Conservation (phyloP, 2,113 vertebrate species). For the Amphiprion ocellaris region DNA sequence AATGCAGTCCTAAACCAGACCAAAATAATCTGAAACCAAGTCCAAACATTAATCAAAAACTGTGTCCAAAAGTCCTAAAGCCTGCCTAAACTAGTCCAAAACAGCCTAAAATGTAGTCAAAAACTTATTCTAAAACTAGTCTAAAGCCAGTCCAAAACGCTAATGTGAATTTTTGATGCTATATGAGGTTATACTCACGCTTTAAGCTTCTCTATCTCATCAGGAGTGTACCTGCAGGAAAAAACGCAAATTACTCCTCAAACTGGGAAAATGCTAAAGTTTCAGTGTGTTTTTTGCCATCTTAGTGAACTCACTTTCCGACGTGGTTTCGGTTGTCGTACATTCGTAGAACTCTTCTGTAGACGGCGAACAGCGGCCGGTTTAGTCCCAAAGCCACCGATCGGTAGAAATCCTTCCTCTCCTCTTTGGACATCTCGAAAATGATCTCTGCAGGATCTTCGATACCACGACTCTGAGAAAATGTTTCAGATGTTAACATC, state of each 20-base stretch:
- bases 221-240: slow-evolving; percentile 90
- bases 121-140: too few relatives aligned
- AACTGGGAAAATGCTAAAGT: accelerated
- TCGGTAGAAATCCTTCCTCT: slow-evolving; percentile 99
- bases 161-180: too few relatives aligned
- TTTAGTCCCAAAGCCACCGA: slow-evolving; percentile 97
- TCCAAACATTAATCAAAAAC: too few relatives aligned
- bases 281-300: accelerated
- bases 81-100: too few relatives aligned
- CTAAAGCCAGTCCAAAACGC: too few relatives aligned
- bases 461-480: slow-evolving; percentile 91
- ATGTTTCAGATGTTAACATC: neutral
- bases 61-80: too few relatives aligned
- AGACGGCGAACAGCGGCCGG: slow-evolving; percentile 97
- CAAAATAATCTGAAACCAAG: too few relatives aligned
- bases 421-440: slow-evolving; percentile 99
- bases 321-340: slow-evolving; percentile 99
- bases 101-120: too few relatives aligned
- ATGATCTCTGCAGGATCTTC: slow-evolving; percentile 98
- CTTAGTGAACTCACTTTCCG: slow-evolving; percentile 90
- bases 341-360: slow-evolving; percentile 97
- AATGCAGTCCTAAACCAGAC: too few relatives aligned
- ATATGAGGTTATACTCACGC: slow-evolving; percentile 87
- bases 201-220: slow-evolving; percentile 97
- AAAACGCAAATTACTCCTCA: neutral